These are phyloP conservation scores for Cylindroiulus punctatus DNA, from an alignment of 2,888 invertebrate genomes.

Conservation along the genomic window DNA sequence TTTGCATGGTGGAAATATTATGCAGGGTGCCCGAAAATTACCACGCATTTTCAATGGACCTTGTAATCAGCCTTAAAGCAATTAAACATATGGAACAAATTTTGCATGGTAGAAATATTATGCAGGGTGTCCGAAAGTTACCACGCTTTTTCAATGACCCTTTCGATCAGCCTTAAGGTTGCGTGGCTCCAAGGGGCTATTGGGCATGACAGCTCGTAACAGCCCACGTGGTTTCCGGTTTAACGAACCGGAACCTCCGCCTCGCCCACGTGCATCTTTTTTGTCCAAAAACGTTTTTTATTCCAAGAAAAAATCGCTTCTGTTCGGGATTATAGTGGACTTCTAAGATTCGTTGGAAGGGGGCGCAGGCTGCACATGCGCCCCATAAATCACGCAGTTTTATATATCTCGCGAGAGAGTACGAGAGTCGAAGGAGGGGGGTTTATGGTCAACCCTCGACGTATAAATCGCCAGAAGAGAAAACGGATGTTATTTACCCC, in stretches of 20 bases:
- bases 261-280: no score
- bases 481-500: conserved; percentile 8
- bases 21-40: no score
- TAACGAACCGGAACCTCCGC: neutral
- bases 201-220: neutral
- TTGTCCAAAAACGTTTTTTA: no score
- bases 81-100: no score
- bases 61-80: no score
- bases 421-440: neutral
- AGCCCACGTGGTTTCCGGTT: conserved; percentile 9
- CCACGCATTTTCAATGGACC: no score
- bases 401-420: neutral
- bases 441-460: neutral
- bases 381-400: neutral
- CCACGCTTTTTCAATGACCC: no score
- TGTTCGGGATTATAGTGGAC: neutral
- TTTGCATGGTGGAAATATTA: neutral
- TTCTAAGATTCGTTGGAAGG: neutral
- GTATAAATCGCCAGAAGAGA: neutral
- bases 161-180: no score
- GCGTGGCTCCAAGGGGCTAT: no score
- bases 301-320: no score
- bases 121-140: no score
- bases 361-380: neutral
- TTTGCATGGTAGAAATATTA: no score